These are phyloP conservation scores for Amaurobius ferox DNA, from an alignment of 2,888 invertebrate genomes.

Conservation along the genomic window DNA sequence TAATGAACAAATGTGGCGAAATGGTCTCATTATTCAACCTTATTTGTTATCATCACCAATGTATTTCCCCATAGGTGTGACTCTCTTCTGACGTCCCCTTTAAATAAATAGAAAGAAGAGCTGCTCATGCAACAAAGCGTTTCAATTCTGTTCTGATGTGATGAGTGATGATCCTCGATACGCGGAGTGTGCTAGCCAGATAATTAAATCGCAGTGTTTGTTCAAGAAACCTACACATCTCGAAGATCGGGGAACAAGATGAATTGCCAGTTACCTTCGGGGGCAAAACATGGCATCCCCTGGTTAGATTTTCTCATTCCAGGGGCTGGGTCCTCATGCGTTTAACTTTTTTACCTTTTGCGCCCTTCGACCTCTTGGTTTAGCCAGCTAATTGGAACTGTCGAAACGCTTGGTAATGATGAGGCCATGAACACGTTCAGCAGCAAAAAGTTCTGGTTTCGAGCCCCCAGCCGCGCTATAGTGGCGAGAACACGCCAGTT, in stretches of 20 bases:
- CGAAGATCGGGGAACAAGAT: slow-evolving; percentile 37
- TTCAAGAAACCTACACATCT: slow-evolving; percentile 42
- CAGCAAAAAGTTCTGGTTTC: slow-evolving; percentile 18
- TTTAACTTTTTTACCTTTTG: slow-evolving; percentile 21
- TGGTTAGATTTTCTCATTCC: slow-evolving; percentile 16
- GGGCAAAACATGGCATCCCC: slow-evolving; percentile 7
- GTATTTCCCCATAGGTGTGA: slow-evolving; percentile 38
- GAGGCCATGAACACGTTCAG: slow-evolving; percentile 60
- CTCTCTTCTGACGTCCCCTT: background rate
- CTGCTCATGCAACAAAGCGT: slow-evolving; percentile 33
- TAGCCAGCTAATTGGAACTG: slow-evolving; percentile 63
- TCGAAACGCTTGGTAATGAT: slow-evolving; percentile 57
- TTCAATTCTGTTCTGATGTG: slow-evolving; percentile 18
- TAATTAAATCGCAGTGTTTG: slow-evolving; percentile 66
- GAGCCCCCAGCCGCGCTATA: slow-evolving; percentile 23
- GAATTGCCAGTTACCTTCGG: slow-evolving; percentile 35
- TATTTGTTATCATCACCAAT: slow-evolving; percentile 43
- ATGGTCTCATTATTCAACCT: slow-evolving; percentile 53
- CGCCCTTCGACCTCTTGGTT: slow-evolving; percentile 50
- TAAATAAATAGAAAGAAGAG: slow-evolving; percentile 15
- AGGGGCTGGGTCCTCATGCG: slow-evolving; percentile 33
- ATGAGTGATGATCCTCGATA: slow-evolving; percentile 47
- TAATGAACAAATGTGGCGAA: slow-evolving; percentile 53
- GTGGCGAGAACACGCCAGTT: slow-evolving; percentile 48
- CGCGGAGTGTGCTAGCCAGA: slow-evolving; percentile 42